phyloP scores from a whole-genome alignment of 1,140 invertebrate species.

The Drosophila sulfurigaster region DNA sequence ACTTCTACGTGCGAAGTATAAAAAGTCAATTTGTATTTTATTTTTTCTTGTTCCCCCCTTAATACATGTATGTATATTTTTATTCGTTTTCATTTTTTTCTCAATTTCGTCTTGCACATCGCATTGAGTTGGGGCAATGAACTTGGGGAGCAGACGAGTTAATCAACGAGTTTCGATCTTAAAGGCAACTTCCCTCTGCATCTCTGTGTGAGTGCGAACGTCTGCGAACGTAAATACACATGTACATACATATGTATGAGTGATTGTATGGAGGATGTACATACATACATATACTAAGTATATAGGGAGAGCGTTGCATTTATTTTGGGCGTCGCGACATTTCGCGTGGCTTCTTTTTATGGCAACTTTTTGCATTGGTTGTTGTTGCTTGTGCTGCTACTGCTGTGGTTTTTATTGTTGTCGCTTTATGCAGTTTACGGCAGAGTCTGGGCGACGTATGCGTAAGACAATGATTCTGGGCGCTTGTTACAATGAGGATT shows the following conservation, averaged over 20 bases:
- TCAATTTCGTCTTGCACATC: slow-evolving; percentile 57
- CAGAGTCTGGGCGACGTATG: slow-evolving; percentile 73
- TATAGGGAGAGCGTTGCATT: slow-evolving; percentile 65
- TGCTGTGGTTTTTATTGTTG: slow-evolving; percentile 51
- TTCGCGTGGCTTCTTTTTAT: slow-evolving; percentile 68
- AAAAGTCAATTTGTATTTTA: slow-evolving; percentile 29
- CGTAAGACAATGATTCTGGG: slow-evolving; percentile 83
- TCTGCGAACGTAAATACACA: too few species aligned
- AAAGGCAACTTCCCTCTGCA: slow-evolving; percentile 31
- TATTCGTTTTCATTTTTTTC: slow-evolving; percentile 45
- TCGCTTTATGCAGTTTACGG: slow-evolving; percentile 61
- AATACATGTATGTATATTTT: slow-evolving; percentile 11
- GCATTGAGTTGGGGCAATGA: slow-evolving; percentile 69
- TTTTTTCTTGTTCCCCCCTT: slow-evolving; percentile 21
- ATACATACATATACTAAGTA: slow-evolving; percentile 57
- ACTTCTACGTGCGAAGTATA: not conserved
- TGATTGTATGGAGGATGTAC: slow-evolving; percentile 51
- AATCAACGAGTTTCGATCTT: slow-evolving; percentile 63
- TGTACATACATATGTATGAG: slow-evolving; percentile 3
- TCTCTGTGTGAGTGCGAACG: not conserved
- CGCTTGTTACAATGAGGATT: slow-evolving; percentile 85
- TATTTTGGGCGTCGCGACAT: slow-evolving; percentile 77
- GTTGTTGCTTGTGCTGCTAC: slow-evolving; percentile 5
- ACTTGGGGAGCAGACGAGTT: slow-evolving; percentile 60
- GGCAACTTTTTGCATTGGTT: slow-evolving; percentile 77